Evolutionary conservation across 2,888 invertebrate species (phyloP).

Genomic region (Cerceris ruficornis): DNA sequence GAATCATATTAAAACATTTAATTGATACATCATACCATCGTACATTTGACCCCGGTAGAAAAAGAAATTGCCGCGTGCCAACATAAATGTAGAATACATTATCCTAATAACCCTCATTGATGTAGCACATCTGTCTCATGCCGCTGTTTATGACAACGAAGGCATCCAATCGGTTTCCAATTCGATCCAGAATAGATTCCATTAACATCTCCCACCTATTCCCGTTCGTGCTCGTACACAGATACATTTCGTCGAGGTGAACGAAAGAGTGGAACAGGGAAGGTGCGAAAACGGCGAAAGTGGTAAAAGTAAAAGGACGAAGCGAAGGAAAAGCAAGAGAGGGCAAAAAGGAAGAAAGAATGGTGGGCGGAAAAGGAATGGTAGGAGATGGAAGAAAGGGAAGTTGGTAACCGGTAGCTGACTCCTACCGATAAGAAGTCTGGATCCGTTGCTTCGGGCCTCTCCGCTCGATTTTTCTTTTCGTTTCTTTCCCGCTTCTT

Average conservation of each 20-base stretch:
- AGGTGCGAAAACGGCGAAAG: conserved; percentile 40
- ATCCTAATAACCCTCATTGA: background rate
- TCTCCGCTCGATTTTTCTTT: conserved; percentile 32
- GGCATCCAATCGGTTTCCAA: conserved; percentile 75
- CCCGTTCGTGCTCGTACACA: conserved; percentile 23
- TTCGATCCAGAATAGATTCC: conserved; percentile 76
- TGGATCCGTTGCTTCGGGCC: conserved; percentile 66
- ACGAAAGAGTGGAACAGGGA: conserved; percentile 30
- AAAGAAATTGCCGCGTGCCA: background rate
- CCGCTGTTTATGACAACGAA: conserved; percentile 41
- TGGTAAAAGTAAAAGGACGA: conserved; percentile 39
- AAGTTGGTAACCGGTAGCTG: conserved; percentile 70
- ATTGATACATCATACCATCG: no score
- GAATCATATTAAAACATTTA: no score
- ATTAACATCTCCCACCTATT: conserved; percentile 71
- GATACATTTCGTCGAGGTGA: conserved; percentile 42
- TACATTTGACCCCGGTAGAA: background rate
- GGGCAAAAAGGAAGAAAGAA: conserved; percentile 13
- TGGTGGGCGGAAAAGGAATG: conserved; percentile 45
- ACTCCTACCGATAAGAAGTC: conserved; percentile 76
- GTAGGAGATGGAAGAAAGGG: conserved; percentile 60
- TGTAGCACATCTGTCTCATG: background rate
- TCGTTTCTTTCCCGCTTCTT: conserved; percentile 32
- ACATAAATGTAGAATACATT: background rate
- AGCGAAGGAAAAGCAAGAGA: conserved; percentile 18